A percentile compares a stretch with the other conserved stretches of the same genome.
phyloP scores from a whole-genome alignment of 2,888 invertebrate species.

The Actias luna region DNA sequence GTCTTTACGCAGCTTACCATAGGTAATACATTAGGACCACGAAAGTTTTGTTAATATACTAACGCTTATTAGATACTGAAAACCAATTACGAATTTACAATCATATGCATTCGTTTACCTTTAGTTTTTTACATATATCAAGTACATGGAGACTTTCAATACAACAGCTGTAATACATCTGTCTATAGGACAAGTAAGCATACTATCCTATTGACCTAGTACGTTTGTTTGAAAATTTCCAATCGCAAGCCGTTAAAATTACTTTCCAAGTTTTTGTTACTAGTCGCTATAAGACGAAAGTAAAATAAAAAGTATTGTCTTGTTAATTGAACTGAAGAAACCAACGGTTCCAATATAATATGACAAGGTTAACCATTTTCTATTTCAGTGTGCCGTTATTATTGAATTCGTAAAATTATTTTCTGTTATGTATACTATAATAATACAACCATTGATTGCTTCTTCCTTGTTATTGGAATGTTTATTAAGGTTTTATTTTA shows the following conservation, averaged over 20 bases:
- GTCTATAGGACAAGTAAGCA: not conserved
- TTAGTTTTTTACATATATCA: not conserved
- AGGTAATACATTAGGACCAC: no score
- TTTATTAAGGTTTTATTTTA: slow-evolving; percentile 25
- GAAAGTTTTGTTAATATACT: no score
- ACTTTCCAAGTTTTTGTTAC: not conserved
- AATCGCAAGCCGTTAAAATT: not conserved
- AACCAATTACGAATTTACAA: not conserved
- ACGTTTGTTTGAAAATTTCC: not conserved
- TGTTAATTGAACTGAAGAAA: not conserved
- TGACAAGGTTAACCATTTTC: not conserved
- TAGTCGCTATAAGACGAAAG: not conserved
- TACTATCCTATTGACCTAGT: not conserved
- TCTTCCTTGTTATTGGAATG: slow-evolving; percentile 1
- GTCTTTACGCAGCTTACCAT: no score
- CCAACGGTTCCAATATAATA: slow-evolving; percentile 21
- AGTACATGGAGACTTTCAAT: not conserved
- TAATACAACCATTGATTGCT: not conserved
- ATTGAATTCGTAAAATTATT: not conserved
- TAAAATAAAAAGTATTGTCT: slow-evolving; percentile 15
- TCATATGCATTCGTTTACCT: not conserved
- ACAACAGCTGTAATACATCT: not conserved
- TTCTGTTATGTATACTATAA: not conserved
- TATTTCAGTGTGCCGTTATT: not conserved
- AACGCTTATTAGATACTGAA: not conserved